Percentiles rank a stretch among this genome's conserved stretches.
phyloP scores from a whole-genome alignment of 2,888 invertebrate species.

The Melipona bicolor region DNA sequence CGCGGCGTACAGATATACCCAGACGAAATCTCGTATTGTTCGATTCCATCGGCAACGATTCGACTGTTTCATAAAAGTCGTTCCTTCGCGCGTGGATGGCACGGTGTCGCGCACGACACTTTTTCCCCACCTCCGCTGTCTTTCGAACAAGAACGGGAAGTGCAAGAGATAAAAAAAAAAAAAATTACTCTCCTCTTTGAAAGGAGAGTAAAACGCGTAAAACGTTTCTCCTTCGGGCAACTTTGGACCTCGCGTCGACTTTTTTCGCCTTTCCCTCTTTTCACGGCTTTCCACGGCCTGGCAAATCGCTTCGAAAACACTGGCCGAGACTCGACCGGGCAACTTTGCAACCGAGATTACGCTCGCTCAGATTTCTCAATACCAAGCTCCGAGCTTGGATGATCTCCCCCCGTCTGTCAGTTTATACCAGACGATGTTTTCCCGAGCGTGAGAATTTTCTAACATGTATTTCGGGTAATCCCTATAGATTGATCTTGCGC shows the following conservation, averaged over 20 bases:
- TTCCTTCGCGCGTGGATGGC: not conserved
- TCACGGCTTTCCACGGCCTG: not conserved
- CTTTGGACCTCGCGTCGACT: conserved; percentile 10
- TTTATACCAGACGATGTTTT: not conserved
- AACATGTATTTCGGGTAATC: not conserved
- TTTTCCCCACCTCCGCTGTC: not conserved
- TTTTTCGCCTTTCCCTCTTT: not conserved
- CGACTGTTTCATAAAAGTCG: not conserved
- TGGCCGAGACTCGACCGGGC: not conserved
- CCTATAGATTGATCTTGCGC: no score
- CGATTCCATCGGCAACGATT: not conserved
- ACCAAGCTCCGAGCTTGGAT: not conserved
- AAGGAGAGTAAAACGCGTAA: conserved; percentile 14
- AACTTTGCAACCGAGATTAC: conserved; percentile 2
- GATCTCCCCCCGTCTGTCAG: no score
- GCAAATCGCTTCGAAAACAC: conserved; percentile 25
- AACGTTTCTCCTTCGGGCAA: conserved; percentile 36
- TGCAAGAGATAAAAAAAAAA: not conserved
- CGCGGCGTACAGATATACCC: not conserved
- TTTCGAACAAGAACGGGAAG: not conserved
- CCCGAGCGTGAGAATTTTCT: not conserved
- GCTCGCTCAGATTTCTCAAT: not conserved
- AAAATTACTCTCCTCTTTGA: conserved; percentile 13
- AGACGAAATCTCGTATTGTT: not conserved
- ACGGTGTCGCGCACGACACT: not conserved